Conservation (phyloP, 2,888 invertebrate genomes). For the Cryptops parisi region DNA sequence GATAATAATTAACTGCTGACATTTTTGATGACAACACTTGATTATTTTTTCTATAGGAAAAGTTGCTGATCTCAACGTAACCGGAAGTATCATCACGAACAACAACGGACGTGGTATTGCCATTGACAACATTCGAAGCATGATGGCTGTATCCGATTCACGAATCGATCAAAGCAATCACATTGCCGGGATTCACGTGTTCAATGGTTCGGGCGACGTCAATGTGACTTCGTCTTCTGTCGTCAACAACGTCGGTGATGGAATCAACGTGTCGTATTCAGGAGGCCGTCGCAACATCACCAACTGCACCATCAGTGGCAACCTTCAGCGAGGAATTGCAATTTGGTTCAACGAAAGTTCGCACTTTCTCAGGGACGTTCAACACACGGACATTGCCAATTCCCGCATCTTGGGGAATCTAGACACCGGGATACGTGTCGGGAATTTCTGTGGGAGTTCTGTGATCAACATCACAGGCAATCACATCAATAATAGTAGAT, state of each 20-base stretch:
- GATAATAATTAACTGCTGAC: not conserved
- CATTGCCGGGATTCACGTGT: conserved; percentile 76
- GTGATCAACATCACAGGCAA: conserved; percentile 82
- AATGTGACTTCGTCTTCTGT: conserved; percentile 83
- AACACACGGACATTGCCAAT: conserved; percentile 73
- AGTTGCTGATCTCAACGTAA: conserved; percentile 74
- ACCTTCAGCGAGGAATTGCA: conserved; percentile 74
- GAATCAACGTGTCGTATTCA: conserved; percentile 86
- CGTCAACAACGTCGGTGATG: conserved; percentile 82
- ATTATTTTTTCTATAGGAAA: conserved; percentile 34
- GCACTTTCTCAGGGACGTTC: conserved; percentile 63
- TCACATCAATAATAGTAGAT: conserved; percentile 63
- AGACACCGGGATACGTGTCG: conserved; percentile 75
- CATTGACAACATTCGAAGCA: conserved; percentile 79
- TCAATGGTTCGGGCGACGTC: conserved; percentile 82
- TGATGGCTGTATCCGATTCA: conserved; percentile 67
- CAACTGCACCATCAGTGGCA: conserved; percentile 65
- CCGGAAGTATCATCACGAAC: conserved; percentile 65
- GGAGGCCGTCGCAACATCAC: conserved; percentile 91
- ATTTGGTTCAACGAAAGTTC: conserved; percentile 82
- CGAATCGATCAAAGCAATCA: conserved; percentile 75
- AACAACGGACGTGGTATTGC: conserved; percentile 92
- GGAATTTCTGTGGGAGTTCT: conserved; percentile 69
- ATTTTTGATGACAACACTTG: not conserved
- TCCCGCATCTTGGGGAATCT: conserved; percentile 74